Conservation (phyloP, 2,888 invertebrate species). For the Drosophila colorata region DNA sequence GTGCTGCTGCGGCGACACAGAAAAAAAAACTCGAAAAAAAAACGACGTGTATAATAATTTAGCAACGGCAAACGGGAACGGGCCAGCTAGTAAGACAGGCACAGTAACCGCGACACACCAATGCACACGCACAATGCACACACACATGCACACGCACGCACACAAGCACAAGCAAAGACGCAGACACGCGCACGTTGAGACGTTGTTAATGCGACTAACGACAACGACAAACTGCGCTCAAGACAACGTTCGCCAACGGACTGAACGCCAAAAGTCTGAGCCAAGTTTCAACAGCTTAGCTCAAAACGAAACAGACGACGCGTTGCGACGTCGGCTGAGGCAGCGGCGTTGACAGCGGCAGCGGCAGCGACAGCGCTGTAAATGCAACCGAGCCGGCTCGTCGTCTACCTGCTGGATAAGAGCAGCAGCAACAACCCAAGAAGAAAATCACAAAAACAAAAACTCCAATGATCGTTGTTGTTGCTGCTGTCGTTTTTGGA, state of each 20-base stretch:
- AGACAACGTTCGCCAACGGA: conserved; percentile 71
- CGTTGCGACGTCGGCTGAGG: conserved; percentile 14
- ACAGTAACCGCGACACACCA: conserved; percentile 51
- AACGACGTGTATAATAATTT: conserved; percentile 55
- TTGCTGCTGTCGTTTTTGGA: conserved; percentile 31
- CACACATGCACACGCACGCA: conserved; percentile 22
- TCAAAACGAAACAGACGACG: conserved; percentile 41
- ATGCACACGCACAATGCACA: conserved; percentile 10
- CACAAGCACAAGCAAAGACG: conserved; percentile 14
- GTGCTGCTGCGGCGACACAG: conserved; percentile 60
- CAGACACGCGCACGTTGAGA: conserved; percentile 42
- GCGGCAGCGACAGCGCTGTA: conserved; percentile 31
- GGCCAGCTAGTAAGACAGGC: conserved; percentile 62
- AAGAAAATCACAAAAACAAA: conserved; percentile 60
- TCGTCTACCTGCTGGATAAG: conserved; percentile 60
- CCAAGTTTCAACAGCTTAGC: conserved; percentile 63
- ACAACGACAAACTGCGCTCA: conserved; percentile 59
- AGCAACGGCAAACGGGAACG: conserved; percentile 59
- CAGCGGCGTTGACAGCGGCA: conserved; percentile 16
- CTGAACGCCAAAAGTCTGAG: conserved; percentile 63
- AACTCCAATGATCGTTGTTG: conserved; percentile 17
- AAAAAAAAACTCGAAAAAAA: conserved; percentile 64
- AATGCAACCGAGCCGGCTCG: conserved; percentile 54
- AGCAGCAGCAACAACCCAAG: conserved; percentile 25
- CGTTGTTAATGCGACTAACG: conserved; percentile 54